phyloP scores from a whole-genome alignment of 2,113 vertebrate species.

The Parus major region DNA sequence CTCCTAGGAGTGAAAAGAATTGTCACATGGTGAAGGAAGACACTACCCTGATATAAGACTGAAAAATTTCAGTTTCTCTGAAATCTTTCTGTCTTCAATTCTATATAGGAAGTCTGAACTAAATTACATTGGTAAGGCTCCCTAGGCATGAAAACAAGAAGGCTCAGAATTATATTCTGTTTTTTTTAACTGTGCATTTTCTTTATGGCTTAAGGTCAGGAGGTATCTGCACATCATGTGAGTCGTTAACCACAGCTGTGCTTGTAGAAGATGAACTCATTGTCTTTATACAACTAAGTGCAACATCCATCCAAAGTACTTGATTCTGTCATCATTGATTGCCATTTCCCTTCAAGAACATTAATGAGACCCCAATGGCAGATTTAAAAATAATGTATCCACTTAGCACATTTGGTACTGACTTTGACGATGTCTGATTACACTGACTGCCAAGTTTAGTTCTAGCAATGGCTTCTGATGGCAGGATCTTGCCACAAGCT shows the following conservation, averaged over 20 bases:
- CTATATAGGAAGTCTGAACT: not conserved
- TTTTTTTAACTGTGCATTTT: not conserved
- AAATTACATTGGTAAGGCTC: not conserved
- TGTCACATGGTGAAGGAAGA: not conserved
- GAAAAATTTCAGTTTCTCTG: not conserved
- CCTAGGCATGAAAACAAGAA: not conserved
- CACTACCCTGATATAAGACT: not conserved
- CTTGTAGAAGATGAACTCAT: not conserved
- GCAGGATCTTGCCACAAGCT: slow-evolving; percentile 6
- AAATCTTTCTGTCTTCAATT: not conserved
- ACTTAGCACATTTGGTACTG: slow-evolving; percentile 1
- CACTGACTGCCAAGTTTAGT: slow-evolving; percentile 22
- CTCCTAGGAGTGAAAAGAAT: not conserved
- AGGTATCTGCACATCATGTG: not conserved
- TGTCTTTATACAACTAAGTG: not conserved
- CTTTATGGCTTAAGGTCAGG: not conserved
- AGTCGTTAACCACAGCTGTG: not conserved
- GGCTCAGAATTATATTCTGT: not conserved
- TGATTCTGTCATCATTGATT: slow-evolving; percentile 21
- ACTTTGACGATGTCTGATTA: slow-evolving; percentile 53
- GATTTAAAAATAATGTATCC: slow-evolving; percentile 17
- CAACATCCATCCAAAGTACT: not conserved
- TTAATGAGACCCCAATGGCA: slow-evolving; percentile 3
- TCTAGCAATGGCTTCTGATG: slow-evolving; percentile 51
- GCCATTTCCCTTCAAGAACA: slow-evolving; percentile 22